Evolutionary conservation across 2,113 vertebrate genomes (phyloP).

Genomic region (Recurvirostra avosetta): DNA sequence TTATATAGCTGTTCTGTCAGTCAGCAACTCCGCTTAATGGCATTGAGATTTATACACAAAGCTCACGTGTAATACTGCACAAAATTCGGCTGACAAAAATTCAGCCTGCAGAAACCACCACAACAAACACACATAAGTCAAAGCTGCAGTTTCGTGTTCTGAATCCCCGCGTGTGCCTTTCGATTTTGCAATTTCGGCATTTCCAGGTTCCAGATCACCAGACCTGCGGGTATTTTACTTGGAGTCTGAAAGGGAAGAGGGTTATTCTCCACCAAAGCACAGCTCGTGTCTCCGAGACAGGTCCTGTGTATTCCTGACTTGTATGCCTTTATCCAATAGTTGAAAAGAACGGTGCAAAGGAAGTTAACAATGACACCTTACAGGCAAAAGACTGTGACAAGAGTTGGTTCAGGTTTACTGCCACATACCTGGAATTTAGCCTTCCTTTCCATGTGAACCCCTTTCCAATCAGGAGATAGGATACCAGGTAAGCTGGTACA

Average conservation of each 20-base stretch:
- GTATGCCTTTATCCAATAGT: not conserved
- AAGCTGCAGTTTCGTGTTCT: not conserved
- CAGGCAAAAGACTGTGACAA: not conserved
- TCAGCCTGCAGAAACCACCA: not conserved
- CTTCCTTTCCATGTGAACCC: not conserved
- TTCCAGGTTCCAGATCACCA: not conserved
- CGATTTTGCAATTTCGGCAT: not conserved
- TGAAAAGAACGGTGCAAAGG: not conserved
- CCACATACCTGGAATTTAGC: not conserved
- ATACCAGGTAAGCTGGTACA: not conserved
- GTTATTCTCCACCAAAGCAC: not conserved
- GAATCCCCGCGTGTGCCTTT: not conserved
- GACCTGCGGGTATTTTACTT: not conserved
- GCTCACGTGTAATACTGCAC: not conserved
- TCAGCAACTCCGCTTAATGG: not conserved
- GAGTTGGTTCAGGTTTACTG: not conserved
- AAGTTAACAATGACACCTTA: not conserved
- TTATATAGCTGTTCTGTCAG: not conserved
- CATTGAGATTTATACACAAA: not conserved
- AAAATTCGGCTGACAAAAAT: not conserved
- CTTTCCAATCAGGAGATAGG: not conserved
- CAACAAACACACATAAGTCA: accelerated
- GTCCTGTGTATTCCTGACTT: not conserved
- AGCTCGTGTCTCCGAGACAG: not conserved
- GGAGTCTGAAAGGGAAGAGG: not conserved